Conservation (phyloP, 2,113 vertebrate species). For the Euleptes europaea region DNA sequence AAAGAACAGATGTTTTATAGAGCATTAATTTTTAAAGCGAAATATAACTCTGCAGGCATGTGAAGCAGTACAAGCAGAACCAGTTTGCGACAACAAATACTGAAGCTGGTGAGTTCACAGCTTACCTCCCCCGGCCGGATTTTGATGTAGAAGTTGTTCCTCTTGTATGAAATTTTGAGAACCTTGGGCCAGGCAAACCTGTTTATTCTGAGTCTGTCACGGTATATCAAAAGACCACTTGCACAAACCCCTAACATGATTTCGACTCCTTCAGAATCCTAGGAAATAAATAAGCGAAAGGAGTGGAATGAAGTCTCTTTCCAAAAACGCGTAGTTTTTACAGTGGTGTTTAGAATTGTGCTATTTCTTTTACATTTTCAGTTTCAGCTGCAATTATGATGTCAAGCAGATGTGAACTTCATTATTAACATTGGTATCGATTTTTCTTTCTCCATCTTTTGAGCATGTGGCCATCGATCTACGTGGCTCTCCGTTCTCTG, state of each 20-base stretch:
- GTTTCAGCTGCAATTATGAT: background rate
- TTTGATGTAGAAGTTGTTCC: conserved; percentile 99
- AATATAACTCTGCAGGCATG: background rate
- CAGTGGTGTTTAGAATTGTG: background rate
- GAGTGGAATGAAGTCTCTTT: background rate
- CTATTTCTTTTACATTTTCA: background rate
- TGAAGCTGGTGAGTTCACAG: background rate
- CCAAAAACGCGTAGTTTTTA: background rate
- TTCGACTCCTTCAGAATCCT: conserved; percentile 98
- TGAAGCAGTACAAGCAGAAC: background rate
- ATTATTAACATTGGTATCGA: no score
- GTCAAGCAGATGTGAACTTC: background rate
- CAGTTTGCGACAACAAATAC: fast-evolving
- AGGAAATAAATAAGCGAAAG: conserved; percentile 30
- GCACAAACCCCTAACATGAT: conserved; percentile 98
- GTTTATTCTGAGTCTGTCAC: conserved; percentile 94
- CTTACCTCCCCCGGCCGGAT: conserved; percentile 95
- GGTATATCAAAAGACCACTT: conserved; percentile 94
- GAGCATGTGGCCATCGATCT: no score
- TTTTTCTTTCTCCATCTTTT: no score
- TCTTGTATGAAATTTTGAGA: conserved; percentile 98
- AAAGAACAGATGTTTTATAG: background rate
- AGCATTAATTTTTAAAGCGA: background rate
- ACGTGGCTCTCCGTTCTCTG: no score
- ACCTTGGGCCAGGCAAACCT: conserved; percentile 98